Base-by-base conservation (phyloP, 1,140 invertebrate species). In the Plectrocnemia conspersa region DNA sequence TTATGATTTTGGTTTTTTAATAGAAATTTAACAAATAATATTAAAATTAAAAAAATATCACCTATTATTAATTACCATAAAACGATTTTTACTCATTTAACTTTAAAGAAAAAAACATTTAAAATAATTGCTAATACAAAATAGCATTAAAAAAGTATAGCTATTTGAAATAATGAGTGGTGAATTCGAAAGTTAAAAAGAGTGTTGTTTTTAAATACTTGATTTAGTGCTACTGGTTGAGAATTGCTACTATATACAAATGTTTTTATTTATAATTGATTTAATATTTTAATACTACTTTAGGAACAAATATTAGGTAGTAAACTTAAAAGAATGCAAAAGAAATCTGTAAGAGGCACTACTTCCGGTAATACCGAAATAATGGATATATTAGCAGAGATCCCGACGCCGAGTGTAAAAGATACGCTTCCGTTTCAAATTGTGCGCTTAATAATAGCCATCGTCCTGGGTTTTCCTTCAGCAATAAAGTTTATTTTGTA, bases 391-490 rank as follows among this genome's bases (percentile, higher is more conserved):
- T 72, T 85, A 18, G 79, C 83, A 9, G 80, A 83, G 63, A 79
- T 91, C 40, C 85, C 85, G 21, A 85, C 83, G 63, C 89, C 89
- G 6, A 89, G 86, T 61, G 74, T 90, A 35, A 81, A 80, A 65
- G 82, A 93, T 66, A 90, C 89, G 13, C 72, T 93, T 64, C 91
- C 90, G 2, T 83, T 91, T 62, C 89, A 93, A 75, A 81, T 93
- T 63, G 82, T 84, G 24, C 67, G 81, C 42, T 79, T 81, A 35
- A 70, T 84, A 21, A 81, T 82, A 76, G 74, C 77, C 61, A 71
- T 78, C 0, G 73, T 85, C 1, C 73, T 78, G 25, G 77, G 77
- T 19, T 68, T 85, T 55, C 86, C 85, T 5, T 69, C 67, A 25
- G 40, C 52, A 69, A 72, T 4, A 73, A 83, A 65, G 75, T 73